Conservation (phyloP, 2,888 invertebrate genomes). For the Smittia sp. region DNA sequence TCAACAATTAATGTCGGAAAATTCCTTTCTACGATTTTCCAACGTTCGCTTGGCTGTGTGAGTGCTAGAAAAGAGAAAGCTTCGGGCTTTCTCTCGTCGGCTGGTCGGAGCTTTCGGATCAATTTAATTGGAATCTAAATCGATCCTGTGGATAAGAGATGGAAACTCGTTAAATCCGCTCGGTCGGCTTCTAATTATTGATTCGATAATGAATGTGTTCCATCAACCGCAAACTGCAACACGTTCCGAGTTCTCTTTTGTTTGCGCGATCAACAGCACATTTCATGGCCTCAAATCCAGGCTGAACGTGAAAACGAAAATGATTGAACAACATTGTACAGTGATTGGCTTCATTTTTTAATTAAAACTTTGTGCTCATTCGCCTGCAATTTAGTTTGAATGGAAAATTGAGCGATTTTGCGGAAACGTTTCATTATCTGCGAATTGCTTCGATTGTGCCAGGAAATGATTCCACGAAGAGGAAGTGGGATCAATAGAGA, state of each 20-base stretch:
- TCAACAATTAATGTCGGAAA: conserved; percentile 27
- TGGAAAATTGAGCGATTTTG: not conserved
- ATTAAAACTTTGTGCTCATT: not conserved
- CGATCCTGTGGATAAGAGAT: too few relatives aligned
- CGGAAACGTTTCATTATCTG: not conserved
- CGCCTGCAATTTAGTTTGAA: not conserved
- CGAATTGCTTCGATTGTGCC: not conserved
- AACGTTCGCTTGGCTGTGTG: not conserved
- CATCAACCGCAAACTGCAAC: too few relatives aligned
- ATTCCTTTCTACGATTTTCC: not conserved
- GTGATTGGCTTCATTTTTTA: not conserved
- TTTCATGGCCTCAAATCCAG: too few relatives aligned
- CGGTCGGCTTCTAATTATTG: too few relatives aligned
- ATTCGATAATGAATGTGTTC: too few relatives aligned
- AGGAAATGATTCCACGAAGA: not conserved
- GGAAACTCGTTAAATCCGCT: too few relatives aligned
- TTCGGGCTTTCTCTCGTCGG: not conserved
- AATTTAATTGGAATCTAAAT: not conserved
- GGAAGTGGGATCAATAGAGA: not conserved
- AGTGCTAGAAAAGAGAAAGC: conserved; percentile 31
- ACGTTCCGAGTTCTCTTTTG: too few relatives aligned
- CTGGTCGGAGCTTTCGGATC: not conserved
- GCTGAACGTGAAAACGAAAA: too few relatives aligned
- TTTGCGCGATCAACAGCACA: too few relatives aligned
- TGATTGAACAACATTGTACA: too few relatives aligned